These are phyloP conservation scores for Aythya fuligula DNA, from an alignment of 2,797 vertebrate genomes.

Conservation along the genomic window DNA sequence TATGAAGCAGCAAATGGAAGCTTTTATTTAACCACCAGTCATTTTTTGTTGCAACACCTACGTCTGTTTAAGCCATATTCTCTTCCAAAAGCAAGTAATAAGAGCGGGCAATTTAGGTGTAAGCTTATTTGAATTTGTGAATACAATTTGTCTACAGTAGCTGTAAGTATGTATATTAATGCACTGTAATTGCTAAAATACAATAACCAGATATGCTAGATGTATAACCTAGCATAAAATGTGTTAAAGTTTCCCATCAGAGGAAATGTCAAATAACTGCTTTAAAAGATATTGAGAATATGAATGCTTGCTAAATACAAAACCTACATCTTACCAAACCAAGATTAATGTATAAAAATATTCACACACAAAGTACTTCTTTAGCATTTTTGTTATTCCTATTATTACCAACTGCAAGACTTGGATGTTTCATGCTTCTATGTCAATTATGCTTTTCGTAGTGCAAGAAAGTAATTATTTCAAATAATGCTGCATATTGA, in stretches of 20 bases:
- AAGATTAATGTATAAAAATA: not conserved
- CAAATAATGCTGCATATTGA: not conserved
- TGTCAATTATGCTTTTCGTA: not conserved
- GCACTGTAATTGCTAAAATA: not conserved
- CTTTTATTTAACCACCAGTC: not conserved
- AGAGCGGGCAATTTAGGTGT: not conserved
- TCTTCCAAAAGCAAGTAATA: not conserved
- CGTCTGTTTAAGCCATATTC: not conserved
- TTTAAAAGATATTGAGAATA: not conserved
- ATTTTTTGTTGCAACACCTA: not conserved
- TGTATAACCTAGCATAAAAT: not conserved
- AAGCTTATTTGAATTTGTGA: not conserved
- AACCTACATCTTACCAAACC: not conserved
- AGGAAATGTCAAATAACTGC: not conserved
- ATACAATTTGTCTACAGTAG: not conserved
- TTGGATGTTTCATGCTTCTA: not conserved
- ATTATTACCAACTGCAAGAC: not conserved
- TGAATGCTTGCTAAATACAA: slow-evolving; percentile 13
- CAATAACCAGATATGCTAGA: not conserved
- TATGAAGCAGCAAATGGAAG: not conserved
- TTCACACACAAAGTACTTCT: not conserved
- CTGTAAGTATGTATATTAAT: not conserved
- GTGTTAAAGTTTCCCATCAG: not conserved
- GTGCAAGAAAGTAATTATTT: slow-evolving; percentile 22
- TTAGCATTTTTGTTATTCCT: not conserved